Percentiles rank a stretch among this genome's conserved stretches.
Evolutionary conservation across 2,113 vertebrate genomes (phyloP).

Genomic region (Thamnaconus septentrionalis): DNA sequence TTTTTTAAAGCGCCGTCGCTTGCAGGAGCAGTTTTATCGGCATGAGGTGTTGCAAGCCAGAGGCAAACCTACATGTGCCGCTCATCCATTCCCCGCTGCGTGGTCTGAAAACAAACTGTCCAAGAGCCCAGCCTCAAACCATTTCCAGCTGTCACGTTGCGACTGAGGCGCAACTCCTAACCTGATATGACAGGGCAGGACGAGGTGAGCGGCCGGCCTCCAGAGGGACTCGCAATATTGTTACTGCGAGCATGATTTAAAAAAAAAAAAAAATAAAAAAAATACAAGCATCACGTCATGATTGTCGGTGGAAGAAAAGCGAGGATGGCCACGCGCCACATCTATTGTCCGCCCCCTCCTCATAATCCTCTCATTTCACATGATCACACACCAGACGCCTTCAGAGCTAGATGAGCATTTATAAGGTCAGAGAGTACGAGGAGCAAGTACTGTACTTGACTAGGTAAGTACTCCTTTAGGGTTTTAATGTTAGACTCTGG

Average conservation of each 20-base stretch:
- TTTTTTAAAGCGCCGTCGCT: conserved; percentile 43
- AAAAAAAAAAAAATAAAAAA: neutral
- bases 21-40: conserved; percentile 44
- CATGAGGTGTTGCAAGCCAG: conserved; percentile 34
- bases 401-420: conserved; percentile 17
- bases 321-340: conserved; percentile 47
- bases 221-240: conserved; percentile 68
- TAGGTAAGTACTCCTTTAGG: neutral
- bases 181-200: conserved; percentile 67
- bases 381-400: neutral
- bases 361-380: conserved; percentile 41
- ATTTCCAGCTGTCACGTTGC: conserved; percentile 78
- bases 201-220: conserved; percentile 71
- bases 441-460: neutral
- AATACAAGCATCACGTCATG: conserved; percentile 8
- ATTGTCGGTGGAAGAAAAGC: conserved; percentile 62
- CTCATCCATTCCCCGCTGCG: conserved; percentile 55
- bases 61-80: conserved; percentile 57
- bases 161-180: conserved; percentile 48
- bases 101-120: conserved; percentile 71
- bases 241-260: conserved; percentile 66
- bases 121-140: conserved; percentile 63
- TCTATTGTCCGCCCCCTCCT: conserved; percentile 56
- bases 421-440: neutral
- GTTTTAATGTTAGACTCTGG: neutral